Conservation (phyloP, 2,113 vertebrate species). For the Rostratula benghalensis region DNA sequence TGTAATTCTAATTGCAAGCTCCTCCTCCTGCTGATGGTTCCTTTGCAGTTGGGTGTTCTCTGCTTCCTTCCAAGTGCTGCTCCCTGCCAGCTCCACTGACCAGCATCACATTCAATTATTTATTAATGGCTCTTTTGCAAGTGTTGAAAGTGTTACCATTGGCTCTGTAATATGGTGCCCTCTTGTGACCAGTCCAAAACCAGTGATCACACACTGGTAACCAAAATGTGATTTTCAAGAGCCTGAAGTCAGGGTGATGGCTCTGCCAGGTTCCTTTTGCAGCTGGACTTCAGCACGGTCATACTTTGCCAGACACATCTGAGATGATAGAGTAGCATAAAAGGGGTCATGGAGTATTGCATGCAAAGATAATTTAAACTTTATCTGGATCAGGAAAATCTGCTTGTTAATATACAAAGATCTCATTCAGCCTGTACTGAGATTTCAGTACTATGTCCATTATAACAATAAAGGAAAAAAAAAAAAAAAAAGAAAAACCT, state of each 20-base stretch:
- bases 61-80: background rate
- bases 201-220: rapidly evolving
- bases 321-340: background rate
- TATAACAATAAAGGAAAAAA: background rate
- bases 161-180: conserved; percentile 54
- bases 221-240: background rate
- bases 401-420: background rate
- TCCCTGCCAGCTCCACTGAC: background rate
- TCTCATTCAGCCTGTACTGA: background rate
- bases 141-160: background rate
- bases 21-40: rapidly evolving
- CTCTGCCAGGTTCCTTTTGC: background rate
- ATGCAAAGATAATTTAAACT: background rate
- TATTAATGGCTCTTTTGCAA: background rate
- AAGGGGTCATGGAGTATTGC: background rate
- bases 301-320: background rate
- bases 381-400: background rate
- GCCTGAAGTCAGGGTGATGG: background rate
- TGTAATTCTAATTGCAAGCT: background rate
- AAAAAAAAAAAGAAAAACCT: background rate
- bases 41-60: background rate
- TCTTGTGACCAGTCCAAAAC: conserved; percentile 38
- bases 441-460: background rate
- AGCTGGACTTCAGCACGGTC: background rate
- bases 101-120: background rate